Percentiles rank a stretch among this genome's conserved stretches.
phyloP scores from a whole-genome alignment of 2,888 invertebrate species.

The Enoplolaimus lenunculus region DNA sequence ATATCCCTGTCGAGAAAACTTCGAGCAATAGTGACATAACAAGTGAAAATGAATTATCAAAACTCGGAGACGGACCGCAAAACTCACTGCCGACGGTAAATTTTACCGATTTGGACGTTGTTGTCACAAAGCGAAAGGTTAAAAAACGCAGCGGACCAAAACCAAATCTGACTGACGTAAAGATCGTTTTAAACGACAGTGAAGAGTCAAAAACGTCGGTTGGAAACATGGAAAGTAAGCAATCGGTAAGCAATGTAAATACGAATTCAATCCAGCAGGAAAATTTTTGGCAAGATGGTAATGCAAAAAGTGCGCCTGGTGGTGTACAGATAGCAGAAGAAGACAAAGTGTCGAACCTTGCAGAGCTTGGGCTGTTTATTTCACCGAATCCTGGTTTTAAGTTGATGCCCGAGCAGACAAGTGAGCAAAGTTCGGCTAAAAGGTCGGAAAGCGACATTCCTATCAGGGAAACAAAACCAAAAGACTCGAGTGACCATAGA shows the following conservation, averaged over 20 bases:
- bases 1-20: neutral
- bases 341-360: neutral
- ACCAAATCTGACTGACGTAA: neutral
- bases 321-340: neutral
- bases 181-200: too few species aligned
- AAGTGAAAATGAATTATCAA: neutral
- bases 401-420: too few species aligned
- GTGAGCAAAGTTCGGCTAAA: too few species aligned
- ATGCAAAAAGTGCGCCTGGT: neutral
- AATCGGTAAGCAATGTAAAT: too few species aligned
- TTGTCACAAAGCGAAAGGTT: neutral
- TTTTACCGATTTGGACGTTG: neutral
- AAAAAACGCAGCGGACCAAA: neutral
- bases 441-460: too few species aligned
- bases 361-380: neutral
- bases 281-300: neutral
- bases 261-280: neutral
- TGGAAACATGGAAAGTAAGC: too few species aligned
- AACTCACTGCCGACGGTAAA: neutral
- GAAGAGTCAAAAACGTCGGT: too few species aligned
- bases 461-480: too few species aligned
- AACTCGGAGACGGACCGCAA: neutral
- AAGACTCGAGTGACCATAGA: too few species aligned
- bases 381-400: neutral
- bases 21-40: neutral